Base-by-base conservation (phyloP, 2,888 invertebrate genomes). In the Coelinius sp. region DNA sequence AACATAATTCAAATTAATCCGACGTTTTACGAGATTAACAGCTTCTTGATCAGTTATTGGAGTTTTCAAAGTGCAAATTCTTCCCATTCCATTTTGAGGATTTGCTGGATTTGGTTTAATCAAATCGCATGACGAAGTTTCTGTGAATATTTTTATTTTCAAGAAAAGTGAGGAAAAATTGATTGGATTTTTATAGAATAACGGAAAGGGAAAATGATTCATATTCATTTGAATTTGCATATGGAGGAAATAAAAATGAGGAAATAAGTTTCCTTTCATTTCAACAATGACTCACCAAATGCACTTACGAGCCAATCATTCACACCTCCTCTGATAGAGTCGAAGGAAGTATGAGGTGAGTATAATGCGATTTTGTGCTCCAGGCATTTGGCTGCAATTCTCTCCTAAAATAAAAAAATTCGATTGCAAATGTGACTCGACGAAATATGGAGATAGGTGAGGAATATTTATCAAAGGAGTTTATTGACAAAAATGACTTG, bases 331-430 rank as follows among this genome's bases (percentile, higher is more conserved):
- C 89, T 86, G 4, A 95, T 91, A 41, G 93, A 91, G 88, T 98
- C 98, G 92, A 96, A 96, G 53, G 93, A 91, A 0, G 98, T 98
- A 84, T 98, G 98, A 0, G 98, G 98, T 0, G 97, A 97, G 86
- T 95, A 98, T 3, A 98, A 89, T 0, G 96, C 94, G 77, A 98
- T 97, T 72, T 93, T 92, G 74, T 95, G 93, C 83, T 94, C 94
- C 68, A 98, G 88, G 82, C 97, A 95, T 78, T 91, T 91, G 0
- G 94, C 90, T 6, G 96, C 91, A 10, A 97, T 91, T 27, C 94
- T 91, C 85, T 97, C 95, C 89, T 97, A 46, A 53, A n/a, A n/a
- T n/a, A n/a, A 72, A 68, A 4, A 46, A 67, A 67, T 49, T 53
- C n/a, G 10, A 27, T 53, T 10, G 27, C 24, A 66, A 22, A 62